A percentile compares a stretch with the other conserved stretches of the same genome.
Conservation (phyloP, 2,113 vertebrate species). For the Cyprinodon tularosa region DNA sequence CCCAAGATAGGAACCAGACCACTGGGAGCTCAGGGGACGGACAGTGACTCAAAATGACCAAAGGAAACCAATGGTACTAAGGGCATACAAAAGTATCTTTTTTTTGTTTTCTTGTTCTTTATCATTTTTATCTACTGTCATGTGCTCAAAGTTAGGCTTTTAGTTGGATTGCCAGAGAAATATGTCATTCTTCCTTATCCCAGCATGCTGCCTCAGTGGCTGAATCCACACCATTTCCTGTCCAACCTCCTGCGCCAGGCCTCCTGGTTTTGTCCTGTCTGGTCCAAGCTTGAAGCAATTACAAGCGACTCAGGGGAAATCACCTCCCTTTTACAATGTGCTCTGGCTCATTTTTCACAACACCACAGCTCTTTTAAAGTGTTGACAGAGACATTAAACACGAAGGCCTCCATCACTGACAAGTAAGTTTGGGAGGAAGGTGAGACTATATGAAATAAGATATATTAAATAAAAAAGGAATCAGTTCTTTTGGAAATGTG, state of each 20-base stretch:
- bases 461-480: constrained; percentile 1
- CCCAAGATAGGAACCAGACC: constrained; percentile 66
- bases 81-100: not conserved
- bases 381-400: constrained; percentile 75
- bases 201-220: constrained; percentile 51
- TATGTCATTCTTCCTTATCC: constrained; percentile 13
- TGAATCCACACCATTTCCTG: constrained; percentile 76
- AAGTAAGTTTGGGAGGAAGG: constrained; percentile 29
- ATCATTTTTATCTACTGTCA: not conserved
- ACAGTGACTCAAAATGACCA: constrained; percentile 11
- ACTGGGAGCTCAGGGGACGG: constrained; percentile 29
- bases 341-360: constrained; percentile 73
- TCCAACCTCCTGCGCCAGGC: constrained; percentile 65
- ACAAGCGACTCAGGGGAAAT: constrained; percentile 69
- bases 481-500: not conserved
- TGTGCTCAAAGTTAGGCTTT: not conserved
- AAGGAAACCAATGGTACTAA: constrained; percentile 12
- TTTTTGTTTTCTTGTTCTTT: not conserved
- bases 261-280: constrained; percentile 71
- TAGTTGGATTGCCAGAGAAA: not conserved
- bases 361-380: constrained; percentile 62
- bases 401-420: constrained; percentile 45
- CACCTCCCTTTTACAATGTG: constrained; percentile 57
- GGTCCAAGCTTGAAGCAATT: constrained; percentile 79
- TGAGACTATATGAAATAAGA: not conserved